Base-by-base conservation (phyloP, 2,797 vertebrate genomes). In the Squalus acanthias region DNA sequence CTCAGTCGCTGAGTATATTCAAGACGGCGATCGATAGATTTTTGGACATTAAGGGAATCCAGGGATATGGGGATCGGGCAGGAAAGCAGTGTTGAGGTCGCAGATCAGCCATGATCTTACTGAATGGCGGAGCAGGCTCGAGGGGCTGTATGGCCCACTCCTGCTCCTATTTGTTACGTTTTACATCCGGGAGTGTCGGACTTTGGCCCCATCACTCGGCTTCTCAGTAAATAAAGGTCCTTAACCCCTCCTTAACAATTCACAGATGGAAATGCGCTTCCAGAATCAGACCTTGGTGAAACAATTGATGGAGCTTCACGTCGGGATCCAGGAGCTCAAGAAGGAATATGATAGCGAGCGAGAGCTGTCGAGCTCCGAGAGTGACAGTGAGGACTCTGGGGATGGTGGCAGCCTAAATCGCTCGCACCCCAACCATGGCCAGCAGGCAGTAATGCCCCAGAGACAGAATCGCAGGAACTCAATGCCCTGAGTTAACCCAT, bases 231-330 rank as follows among this genome's bases (percentile, higher is more conserved):
- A 24, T 69, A 69, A 69, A 46, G 10, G n/a, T 69, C n/a, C 22
- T 39, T 69, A 69, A 69, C 39, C 7, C 20, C 20, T n/a, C 63
- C 15, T 67, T 92, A 20, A n/a, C 33, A 24, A 93, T 69, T 95
- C 15, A 95, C 94, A 95, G 94, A 76, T 33, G 50, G 94, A 95
- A 57, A 57, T 95, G 72, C 94, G 67, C 0, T 76, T 7, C 17
- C 94, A 95, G 53, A 76, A 95, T 57, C 94, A 95, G 70, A 72
- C 24, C 7, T n/a, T 95, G 24, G 72, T 76, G 46, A 53, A 95
- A 95, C 94, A 76, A 5, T 57, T 95, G 69, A 76, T 95, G 94
- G 94, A 72, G 67, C 70, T 95, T 76, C 67, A 95, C 26, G 8
- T 1, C 26, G 46, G 69, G 46, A 76, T 95, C 29, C 70, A 95